Base-by-base conservation (phyloP, 2,888 invertebrate species). In the Cosmia pyralina region DNA sequence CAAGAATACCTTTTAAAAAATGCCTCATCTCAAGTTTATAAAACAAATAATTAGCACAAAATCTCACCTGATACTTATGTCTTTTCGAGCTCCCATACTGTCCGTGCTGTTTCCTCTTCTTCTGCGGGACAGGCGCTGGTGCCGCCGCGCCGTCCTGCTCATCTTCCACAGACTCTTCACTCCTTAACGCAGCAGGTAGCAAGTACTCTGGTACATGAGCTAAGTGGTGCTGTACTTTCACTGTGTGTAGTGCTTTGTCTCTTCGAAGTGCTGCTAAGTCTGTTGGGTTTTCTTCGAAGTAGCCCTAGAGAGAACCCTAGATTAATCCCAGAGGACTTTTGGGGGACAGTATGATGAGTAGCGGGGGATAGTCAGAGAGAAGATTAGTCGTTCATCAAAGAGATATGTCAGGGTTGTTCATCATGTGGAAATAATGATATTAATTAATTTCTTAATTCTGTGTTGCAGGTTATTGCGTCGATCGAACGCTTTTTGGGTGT, bases 141-240 rank as follows among this genome's bases (percentile, higher is more conserved):
- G 84, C 81, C 3, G 85, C 86, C 6, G 81, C 87, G 0, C 81
- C 80, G 0, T 92, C 93, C 66, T 87, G 90, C 41, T 85, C 91
- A 5, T 90, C 92, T 41, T 97, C 96, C 2, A 96, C 85, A 10
- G 83, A 96, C 8, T 97, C 96, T 28, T 98, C 94, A 77, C 96
- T 96, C 90, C 98, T 97, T 64, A 99, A 92, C 0, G 98, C 97
- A 1, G 97, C 97, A 0, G 99, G 99, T 1, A 99, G 96, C 84
- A 99, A 97, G 91, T 99, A 99, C 69, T 99, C 99, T 0, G 99
- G 99, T 0, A 99, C 98, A 92, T 99, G 98, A 44, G 98, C 97
- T 79, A 99, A 94, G 93, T 99, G 99, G 1, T 97, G 97, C 90
- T 99, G 98, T 13, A 98, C 94, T 90, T 97, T 97, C 1, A 99